Evolutionary conservation across 2,113 vertebrate genomes (phyloP).

Genomic region (Capreolus pygargus): DNA sequence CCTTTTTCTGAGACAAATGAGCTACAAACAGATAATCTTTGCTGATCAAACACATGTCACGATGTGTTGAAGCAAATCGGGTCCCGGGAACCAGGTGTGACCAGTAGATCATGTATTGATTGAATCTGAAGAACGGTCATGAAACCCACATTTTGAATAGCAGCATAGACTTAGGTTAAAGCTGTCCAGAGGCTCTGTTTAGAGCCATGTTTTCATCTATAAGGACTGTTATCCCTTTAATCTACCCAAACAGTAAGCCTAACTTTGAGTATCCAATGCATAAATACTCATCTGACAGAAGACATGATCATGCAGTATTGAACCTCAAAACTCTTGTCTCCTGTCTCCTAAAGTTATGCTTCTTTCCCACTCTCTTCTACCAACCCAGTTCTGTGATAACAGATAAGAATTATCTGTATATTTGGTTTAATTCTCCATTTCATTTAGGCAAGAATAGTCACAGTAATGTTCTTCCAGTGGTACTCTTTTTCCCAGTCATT

Average conservation of each 20-base stretch:
- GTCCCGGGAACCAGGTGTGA: neutral
- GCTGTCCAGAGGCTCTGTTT: neutral
- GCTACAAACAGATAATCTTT: neutral
- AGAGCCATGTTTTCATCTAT: neutral
- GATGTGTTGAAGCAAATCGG: neutral
- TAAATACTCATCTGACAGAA: neutral
- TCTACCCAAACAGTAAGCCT: neutral
- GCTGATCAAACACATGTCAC: rapidly evolving
- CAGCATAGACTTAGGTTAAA: neutral
- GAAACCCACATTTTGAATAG: neutral
- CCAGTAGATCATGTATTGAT: neutral
- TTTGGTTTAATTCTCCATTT: neutral
- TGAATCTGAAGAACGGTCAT: neutral
- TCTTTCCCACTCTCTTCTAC: neutral
- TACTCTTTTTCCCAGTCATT: neutral
- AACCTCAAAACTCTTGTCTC: neutral
- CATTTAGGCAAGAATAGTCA: neutral
- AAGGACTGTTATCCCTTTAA: neutral
- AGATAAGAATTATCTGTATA: neutral
- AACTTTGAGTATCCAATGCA: neutral
- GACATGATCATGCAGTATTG: neutral
- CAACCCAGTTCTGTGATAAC: neutral
- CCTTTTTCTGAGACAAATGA: neutral
- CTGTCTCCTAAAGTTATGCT: neutral
- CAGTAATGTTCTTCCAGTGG: neutral